Conservation (phyloP, 1,140 invertebrate species). For the Monomorium pharaonis region DNA sequence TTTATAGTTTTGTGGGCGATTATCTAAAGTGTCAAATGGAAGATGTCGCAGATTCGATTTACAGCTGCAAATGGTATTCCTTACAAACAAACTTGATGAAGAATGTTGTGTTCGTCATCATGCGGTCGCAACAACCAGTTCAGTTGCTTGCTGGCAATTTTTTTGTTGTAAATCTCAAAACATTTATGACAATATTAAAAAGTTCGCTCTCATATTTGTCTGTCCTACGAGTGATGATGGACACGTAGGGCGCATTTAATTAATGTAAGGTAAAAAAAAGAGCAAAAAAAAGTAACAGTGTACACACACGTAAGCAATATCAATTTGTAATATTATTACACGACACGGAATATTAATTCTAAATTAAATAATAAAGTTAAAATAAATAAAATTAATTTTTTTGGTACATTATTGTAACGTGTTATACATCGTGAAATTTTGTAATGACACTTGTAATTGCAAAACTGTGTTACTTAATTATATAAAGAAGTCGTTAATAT, state of each 20-base stretch:
- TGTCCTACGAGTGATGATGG: conserved; percentile 56
- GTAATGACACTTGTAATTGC: no score
- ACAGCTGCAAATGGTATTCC: conserved; percentile 33
- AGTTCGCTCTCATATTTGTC: conserved; percentile 58
- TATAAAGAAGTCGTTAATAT: no score
- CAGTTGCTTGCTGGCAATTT: conserved; percentile 22
- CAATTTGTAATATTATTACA: neutral
- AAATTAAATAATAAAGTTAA: neutral
- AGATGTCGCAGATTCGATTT: conserved; percentile 6
- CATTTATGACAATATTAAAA: conserved; percentile 54
- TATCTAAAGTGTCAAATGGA: conserved; percentile 55
- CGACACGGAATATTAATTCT: neutral
- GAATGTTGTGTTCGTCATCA: conserved; percentile 30
- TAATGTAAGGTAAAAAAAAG: neutral
- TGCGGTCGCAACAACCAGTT: conserved; percentile 9
- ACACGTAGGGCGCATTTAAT: neutral
- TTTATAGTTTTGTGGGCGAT: conserved; percentile 58
- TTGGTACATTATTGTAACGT: neutral
- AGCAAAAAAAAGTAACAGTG: neutral
- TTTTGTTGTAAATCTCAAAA: conserved; percentile 43
- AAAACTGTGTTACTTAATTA: no score
- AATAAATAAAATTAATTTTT: neutral
- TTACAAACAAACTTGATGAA: neutral
- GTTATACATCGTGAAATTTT: no score
- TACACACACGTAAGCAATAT: neutral